Conservation (phyloP, 2,888 invertebrate genomes). For the Gymnocheta viridis region DNA sequence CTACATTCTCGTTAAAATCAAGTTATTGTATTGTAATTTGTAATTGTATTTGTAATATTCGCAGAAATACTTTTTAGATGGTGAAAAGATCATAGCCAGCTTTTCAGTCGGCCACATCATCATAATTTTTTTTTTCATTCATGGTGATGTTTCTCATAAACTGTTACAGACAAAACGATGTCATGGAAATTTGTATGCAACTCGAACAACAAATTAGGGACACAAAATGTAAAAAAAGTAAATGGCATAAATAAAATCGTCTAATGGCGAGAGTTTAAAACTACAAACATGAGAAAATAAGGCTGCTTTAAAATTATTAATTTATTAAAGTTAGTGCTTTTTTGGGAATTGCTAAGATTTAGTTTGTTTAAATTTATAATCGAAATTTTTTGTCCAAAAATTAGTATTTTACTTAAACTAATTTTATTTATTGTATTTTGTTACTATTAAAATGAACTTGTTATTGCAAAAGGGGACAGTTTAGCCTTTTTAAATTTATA, state of each 20-base stretch:
- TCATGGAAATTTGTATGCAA: slow-evolving; percentile 54
- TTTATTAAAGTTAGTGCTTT: too few relatives aligned
- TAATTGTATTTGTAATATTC: neutral
- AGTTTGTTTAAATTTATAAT: too few relatives aligned
- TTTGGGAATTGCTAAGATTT: too few relatives aligned
- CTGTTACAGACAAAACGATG: slow-evolving; percentile 11
- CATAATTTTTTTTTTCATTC: neutral
- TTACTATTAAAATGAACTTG: too few relatives aligned
- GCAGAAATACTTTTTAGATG: neutral
- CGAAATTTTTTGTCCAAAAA: too few relatives aligned
- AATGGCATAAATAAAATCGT: slow-evolving; percentile 4
- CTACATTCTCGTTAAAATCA: too few relatives aligned
- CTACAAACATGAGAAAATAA: neutral
- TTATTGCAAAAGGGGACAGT: too few relatives aligned
- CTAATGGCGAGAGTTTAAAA: slow-evolving; percentile 4
- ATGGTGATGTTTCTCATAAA: neutral
- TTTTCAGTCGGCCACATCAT: neutral
- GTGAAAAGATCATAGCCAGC: neutral
- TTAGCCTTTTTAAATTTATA: too few relatives aligned
- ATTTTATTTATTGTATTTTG: too few relatives aligned
- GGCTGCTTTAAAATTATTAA: neutral
- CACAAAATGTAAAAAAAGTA: slow-evolving; percentile 43
- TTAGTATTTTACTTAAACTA: too few relatives aligned
- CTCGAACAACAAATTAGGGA: slow-evolving; percentile 47
- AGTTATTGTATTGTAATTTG: too few relatives aligned